Percentiles rank a stretch among this genome's conserved stretches.
Evolutionary conservation across 2,888 invertebrate genomes (phyloP).

Genomic region (Conops quadrifasciatus): DNA sequence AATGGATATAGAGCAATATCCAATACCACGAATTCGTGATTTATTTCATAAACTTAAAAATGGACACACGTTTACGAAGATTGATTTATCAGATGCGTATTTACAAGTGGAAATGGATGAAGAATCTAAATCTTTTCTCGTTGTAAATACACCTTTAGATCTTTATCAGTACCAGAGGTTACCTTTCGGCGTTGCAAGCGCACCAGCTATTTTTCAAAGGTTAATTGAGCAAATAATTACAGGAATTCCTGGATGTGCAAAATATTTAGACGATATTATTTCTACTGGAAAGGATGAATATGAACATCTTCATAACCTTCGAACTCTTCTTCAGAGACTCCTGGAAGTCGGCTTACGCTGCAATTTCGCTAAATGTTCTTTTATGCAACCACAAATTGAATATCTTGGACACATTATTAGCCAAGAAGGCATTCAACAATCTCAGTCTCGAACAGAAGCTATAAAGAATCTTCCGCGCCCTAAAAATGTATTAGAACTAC

Average conservation of each 20-base stretch:
- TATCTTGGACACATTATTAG: conserved; percentile 49
- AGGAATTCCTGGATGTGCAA: conserved; percentile 48
- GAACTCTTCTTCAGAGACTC: too few relatives aligned
- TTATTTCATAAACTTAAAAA: conserved; percentile 45
- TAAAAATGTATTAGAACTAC: conserved; percentile 13
- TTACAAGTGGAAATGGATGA: too few relatives aligned
- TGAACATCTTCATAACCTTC: conserved; percentile 45
- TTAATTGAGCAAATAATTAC: conserved; percentile 53
- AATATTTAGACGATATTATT: conserved; percentile 51
- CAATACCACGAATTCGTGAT: conserved; percentile 47
- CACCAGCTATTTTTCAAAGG: conserved; percentile 54
- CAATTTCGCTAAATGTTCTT: conserved; percentile 43
- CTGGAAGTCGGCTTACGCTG: too few relatives aligned
- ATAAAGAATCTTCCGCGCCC: background rate
- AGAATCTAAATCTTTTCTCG: conserved; percentile 48
- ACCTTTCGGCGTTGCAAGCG: too few relatives aligned
- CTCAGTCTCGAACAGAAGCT: too few relatives aligned
- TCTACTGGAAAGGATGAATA: conserved; percentile 43
- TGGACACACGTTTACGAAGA: conserved; percentile 46
- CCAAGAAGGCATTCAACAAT: conserved; percentile 32
- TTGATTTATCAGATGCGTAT: conserved; percentile 53
- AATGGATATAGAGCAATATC: conserved; percentile 47
- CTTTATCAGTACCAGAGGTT: too few relatives aligned
- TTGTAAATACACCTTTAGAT: conserved; percentile 54
- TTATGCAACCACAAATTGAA: conserved; percentile 48